Evolutionary conservation across 2,888 invertebrate species (phyloP).

Genomic region (Sympetrum striolatum): DNA sequence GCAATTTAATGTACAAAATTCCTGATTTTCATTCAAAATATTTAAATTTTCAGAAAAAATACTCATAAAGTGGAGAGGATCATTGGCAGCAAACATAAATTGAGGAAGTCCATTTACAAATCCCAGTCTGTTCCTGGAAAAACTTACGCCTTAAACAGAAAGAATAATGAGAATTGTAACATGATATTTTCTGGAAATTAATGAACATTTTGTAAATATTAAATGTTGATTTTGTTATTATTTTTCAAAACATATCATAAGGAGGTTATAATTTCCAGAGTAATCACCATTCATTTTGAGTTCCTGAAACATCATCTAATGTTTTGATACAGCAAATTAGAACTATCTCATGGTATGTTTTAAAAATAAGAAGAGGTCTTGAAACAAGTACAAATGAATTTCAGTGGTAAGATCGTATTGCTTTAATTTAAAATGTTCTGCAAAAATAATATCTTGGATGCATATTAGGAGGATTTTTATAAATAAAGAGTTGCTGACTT

Average conservation of each 20-base stretch:
- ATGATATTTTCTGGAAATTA: constrained; percentile 53
- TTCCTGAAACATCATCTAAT: background rate
- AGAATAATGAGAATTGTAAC: constrained; percentile 80
- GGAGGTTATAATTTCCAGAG: background rate
- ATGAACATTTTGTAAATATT: constrained; percentile 46
- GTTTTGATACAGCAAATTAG: too few relatives aligned
- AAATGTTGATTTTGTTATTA: background rate
- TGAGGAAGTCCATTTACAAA: constrained; percentile 66
- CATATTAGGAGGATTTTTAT: too few relatives aligned
- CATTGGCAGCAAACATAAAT: constrained; percentile 67
- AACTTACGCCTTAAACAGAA: constrained; percentile 77
- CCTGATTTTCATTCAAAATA: constrained; percentile 31
- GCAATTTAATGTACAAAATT: background rate
- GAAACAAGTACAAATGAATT: background rate
- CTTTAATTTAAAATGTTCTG: too few relatives aligned
- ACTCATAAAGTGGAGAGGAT: constrained; percentile 72
- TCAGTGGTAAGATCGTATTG: background rate
- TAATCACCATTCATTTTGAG: background rate
- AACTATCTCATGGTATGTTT: background rate
- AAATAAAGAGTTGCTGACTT: too few relatives aligned
- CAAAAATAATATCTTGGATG: too few relatives aligned
- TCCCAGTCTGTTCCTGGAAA: constrained; percentile 68
- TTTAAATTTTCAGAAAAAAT: constrained; percentile 63
- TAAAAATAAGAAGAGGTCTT: background rate
- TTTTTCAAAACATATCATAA: background rate